Base-by-base conservation (phyloP, 2,113 vertebrate genomes). In the Caranx melampygus region DNA sequence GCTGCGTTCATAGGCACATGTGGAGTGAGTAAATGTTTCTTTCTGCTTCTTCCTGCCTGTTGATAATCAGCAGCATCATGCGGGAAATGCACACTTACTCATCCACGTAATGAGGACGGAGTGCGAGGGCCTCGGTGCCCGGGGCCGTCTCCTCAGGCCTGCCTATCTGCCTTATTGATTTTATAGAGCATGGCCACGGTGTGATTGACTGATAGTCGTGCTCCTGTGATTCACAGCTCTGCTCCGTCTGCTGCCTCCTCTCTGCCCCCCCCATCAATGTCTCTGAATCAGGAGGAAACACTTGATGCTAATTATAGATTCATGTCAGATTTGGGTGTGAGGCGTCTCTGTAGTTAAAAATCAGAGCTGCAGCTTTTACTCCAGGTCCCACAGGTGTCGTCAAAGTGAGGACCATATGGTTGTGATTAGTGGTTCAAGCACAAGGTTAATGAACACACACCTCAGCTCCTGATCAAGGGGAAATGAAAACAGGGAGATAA, bases 41-140 rank as follows among this genome's bases (percentile, higher is more conserved):
- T 54, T 47, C 37, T 61, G 16, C 12, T 93, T 95, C 92, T 95
- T 94, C 96, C 95, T 95, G 94, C 94, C 90, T 94, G 92, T 94
- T 94, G 93, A 93, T 96, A 96, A 97, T 97, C 93, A 95, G 75
- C 92, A 1, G 26, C 64, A 94, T 95, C 89, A 93, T 92, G 20
- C 94, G 90, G 92, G 94, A 94, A 94, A 94, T 91, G 93, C 95
- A 94, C 92, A 94, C 85, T 87, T 83, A 82, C 83, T 90, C 85
- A 91, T 83, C 65, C 85, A 87, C 55, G 58, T 89, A 79, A 91
- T 92, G 70, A 87, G 63, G 71, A 66, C 31, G 8, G 69, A 74
- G 75, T 74, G 72, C 26, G 68, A 76, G 55, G 44, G 73, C 65
- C 74, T 44, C 40, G 34, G 70, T 12, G 26, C 40, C 59, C 59